phyloP scores from a whole-genome alignment of 1,140 invertebrate species.

The Plutomurus gul region DNA sequence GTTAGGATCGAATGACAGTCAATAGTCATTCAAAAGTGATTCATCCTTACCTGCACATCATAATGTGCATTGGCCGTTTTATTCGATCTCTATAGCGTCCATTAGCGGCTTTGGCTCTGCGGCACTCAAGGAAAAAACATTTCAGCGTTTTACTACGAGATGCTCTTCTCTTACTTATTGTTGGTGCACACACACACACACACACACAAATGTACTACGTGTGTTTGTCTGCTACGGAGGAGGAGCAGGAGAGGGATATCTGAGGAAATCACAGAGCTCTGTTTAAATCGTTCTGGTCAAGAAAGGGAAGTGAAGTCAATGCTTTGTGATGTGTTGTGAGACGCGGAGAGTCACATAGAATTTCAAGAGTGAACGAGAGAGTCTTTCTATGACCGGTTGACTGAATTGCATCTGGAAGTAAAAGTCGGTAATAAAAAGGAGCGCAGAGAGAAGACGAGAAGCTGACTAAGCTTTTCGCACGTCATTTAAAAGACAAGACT shows the following conservation, averaged over 20 bases:
- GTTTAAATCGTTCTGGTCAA: not conserved
- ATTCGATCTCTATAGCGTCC: too few species aligned
- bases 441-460: not conserved
- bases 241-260: not conserved
- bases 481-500: constrained; percentile 28
- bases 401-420: constrained; percentile 10
- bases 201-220: too few species aligned
- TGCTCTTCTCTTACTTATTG: too few species aligned
- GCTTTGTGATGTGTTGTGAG: not conserved
- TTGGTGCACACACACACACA: too few species aligned
- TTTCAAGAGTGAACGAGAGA: not conserved
- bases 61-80: too few species aligned
- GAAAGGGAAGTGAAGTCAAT: constrained; percentile 14
- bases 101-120: too few species aligned
- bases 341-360: not conserved
- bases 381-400: not conserved
- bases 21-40: too few species aligned
- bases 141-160: too few species aligned
- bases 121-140: too few species aligned
- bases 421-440: constrained; percentile 14
- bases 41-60: too few species aligned
- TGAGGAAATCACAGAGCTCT: not conserved
- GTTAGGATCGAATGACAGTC: too few species aligned
- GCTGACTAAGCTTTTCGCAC: constrained; percentile 26
- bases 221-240: too few species aligned